Percentiles rank a stretch among this genome's conserved stretches.
phyloP scores from a whole-genome alignment of 2,113 vertebrate species.

The Syngnathus floridae region DNA sequence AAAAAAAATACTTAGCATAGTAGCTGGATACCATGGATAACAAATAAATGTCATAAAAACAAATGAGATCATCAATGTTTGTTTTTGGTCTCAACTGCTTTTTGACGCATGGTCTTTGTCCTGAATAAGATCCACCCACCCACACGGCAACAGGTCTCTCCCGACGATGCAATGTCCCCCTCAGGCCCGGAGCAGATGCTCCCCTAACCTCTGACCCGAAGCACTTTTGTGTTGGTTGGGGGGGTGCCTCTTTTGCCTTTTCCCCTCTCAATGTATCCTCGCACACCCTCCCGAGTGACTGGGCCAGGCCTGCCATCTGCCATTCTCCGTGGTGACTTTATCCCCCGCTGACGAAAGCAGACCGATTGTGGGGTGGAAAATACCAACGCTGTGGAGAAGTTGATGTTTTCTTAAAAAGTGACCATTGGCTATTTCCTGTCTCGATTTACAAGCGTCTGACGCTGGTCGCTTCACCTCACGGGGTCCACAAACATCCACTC shows the following conservation, averaged over 20 bases:
- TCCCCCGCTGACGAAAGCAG: conserved; percentile 34
- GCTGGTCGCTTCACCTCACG: conserved; percentile 15
- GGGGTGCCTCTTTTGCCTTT: conserved; percentile 59
- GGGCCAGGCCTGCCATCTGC: conserved; percentile 71
- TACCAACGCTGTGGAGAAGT: conserved; percentile 54
- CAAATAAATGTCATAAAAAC: not conserved
- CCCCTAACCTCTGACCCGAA: conserved; percentile 64
- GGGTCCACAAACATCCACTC: conserved; percentile 5
- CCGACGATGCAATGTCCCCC: conserved; percentile 58
- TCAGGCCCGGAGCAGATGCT: conserved; percentile 73
- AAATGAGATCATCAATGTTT: not conserved
- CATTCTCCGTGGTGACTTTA: conserved; percentile 59
- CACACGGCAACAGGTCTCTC: conserved; percentile 72
- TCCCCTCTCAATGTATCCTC: conserved; percentile 26
- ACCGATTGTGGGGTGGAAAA: conserved; percentile 43
- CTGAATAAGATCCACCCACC: conserved; percentile 55
- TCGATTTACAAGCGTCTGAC: conserved; percentile 15
- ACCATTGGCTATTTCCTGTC: conserved; percentile 9
- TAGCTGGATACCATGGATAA: not conserved
- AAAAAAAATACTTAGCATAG: too few species aligned
- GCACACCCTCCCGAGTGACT: conserved; percentile 28
- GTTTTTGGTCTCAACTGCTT: conserved; percentile 19
- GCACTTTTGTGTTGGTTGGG: conserved; percentile 67
- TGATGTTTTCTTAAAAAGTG: conserved; percentile 11
- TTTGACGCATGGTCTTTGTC: conserved; percentile 58